Base-by-base conservation (phyloP, 1,140 invertebrate genomes). In the Eumaeus atala region DNA sequence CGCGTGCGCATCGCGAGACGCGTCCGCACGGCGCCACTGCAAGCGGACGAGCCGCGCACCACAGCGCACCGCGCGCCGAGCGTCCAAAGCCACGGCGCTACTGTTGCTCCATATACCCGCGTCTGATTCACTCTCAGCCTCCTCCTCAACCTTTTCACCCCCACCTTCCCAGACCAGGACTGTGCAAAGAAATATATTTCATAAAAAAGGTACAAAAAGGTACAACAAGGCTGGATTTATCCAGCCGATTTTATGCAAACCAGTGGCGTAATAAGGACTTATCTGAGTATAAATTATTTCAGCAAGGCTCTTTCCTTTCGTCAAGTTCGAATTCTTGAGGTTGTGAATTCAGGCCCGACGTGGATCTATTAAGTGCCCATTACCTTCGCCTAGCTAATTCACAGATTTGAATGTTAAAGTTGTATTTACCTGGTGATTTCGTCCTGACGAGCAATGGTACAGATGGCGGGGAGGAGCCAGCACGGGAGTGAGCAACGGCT, bases 151-250 rank as follows among this genome's bases (percentile, higher is more conserved):
- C 7, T 48, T 48, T n/a, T 71, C 72, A 64, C 82, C 82, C 53
- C 81, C 78, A 10, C 82, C 82, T 58, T 85, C 82, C 82, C 82
- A 85, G 17, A 85, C 80, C 66, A 85, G 49, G 5, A 86, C 83
- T 86, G 57, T 8, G 28, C 33, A 21, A 42, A 36, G 44, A 14
- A 40, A 4, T 16, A 40, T 3, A 33, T 42, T 28, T 34, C 0
- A 16, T 3, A 35, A 14, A 5, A 16, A 11, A 16, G 6, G 8
- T 50, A 9, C 5, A 3, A 34, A 11, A 14, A 6, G 28, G 17
- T 7, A n/a, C n/a, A n/a, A n/a, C n/a, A n/a, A n/a, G n/a, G n/a
- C n/a, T n/a, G n/a, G n/a, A n/a, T n/a, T n/a, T n/a, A n/a, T n/a
- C n/a, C n/a, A n/a, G n/a, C n/a, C n/a, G n/a, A n/a, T n/a, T n/a